These are phyloP conservation scores for Oreochromis niloticus DNA, from an alignment of 2,113 vertebrate genomes.

Conservation along the genomic window DNA sequence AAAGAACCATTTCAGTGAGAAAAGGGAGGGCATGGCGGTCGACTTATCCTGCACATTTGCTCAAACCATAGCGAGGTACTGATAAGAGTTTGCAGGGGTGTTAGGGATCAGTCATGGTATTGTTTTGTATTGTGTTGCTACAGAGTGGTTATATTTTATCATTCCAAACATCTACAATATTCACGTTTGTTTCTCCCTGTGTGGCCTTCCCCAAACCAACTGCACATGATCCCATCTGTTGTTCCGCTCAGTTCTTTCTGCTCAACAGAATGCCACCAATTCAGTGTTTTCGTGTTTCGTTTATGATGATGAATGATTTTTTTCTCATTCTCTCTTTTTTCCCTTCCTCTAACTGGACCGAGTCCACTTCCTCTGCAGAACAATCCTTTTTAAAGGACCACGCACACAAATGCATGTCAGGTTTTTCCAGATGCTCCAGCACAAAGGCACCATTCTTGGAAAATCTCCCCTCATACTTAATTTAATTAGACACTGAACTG, in stretches of 20 bases:
- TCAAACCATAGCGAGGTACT: slow-evolving; percentile 10
- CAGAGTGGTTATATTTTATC: slow-evolving; percentile 14
- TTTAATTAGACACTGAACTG: slow-evolving; percentile 39
- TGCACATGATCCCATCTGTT: neutral
- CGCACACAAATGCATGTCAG: slow-evolving; percentile 20
- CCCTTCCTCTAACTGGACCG: neutral
- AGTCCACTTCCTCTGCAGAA: slow-evolving; percentile 26
- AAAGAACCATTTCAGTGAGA: slow-evolving; percentile 20
- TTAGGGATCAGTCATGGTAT: slow-evolving; percentile 11
- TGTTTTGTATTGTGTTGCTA: neutral
- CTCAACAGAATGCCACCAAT: neutral
- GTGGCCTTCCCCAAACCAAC: slow-evolving; percentile 21
- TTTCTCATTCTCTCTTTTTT: neutral
- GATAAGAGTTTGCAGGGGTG: slow-evolving; percentile 30
- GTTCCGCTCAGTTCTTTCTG: neutral
- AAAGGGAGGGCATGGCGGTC: neutral
- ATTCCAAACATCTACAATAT: neutral
- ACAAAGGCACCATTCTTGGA: slow-evolving; percentile 50
- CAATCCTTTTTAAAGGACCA: slow-evolving; percentile 6
- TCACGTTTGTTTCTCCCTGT: slow-evolving; percentile 17
- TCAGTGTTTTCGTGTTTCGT: slow-evolving; percentile 17
- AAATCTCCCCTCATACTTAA: slow-evolving; percentile 11
- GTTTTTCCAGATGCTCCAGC: slow-evolving; percentile 46
- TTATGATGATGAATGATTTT: slow-evolving; percentile 27
- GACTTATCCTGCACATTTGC: slow-evolving; percentile 24